These are phyloP conservation scores for Plectropomus leopardus DNA, from an alignment of 2,113 vertebrate species.

Conservation along the genomic window DNA sequence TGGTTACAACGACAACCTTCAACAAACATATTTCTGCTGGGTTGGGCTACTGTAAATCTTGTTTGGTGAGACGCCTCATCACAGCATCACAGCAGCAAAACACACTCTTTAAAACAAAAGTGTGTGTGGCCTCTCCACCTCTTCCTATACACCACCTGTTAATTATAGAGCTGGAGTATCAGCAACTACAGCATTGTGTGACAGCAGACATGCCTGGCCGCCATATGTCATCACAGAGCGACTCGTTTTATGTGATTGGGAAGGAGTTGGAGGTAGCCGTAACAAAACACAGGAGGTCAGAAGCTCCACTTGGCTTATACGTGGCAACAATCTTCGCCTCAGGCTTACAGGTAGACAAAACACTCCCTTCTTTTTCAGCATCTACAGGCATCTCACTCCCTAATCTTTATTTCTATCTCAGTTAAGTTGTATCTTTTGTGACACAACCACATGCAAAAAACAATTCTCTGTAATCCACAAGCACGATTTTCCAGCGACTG, in stretches of 20 bases:
- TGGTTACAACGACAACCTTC: neutral
- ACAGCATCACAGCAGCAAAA: constrained; percentile 24
- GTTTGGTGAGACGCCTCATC: constrained; percentile 23
- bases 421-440: constrained; percentile 17
- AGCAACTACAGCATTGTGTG: constrained; percentile 14
- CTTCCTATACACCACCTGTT: constrained; percentile 41
- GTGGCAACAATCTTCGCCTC: constrained; percentile 45
- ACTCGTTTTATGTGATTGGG: constrained; percentile 39
- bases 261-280: constrained; percentile 3
- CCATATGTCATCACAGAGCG: constrained; percentile 39
- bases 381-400: constrained; percentile 8
- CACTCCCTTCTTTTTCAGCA: constrained; percentile 10
- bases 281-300: constrained; percentile 56
- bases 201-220: constrained; percentile 41
- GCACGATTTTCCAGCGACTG: constrained; percentile 21
- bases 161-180: constrained; percentile 25
- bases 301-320: constrained; percentile 47
- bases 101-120: neutral
- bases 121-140: constrained; percentile 16
- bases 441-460: constrained; percentile 7
- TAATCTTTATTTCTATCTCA: constrained; percentile 6
- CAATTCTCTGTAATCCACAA: constrained; percentile 35
- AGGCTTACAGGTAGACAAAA: constrained; percentile 32
- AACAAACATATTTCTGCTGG: constrained; percentile 6
- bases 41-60: constrained; percentile 12